Evolutionary conservation across 2,888 invertebrate genomes (phyloP), one percentile per base, ranked within the genome.

Genomic region (Cacoxenus indagator): DNA sequence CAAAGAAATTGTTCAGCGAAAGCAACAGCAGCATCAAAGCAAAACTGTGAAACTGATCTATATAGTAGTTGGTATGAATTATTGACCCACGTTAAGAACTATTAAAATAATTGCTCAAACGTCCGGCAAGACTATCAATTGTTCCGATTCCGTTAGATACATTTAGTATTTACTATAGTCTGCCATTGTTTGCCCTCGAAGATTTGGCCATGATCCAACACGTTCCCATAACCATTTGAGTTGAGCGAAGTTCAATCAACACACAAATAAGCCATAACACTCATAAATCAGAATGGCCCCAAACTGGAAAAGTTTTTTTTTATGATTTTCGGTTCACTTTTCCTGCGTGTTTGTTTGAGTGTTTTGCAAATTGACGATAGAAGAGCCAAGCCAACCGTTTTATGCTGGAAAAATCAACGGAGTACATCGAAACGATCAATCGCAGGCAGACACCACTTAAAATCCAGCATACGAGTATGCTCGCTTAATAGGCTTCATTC

Each of bases 191-290:
- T 43, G 43, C 43, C n/a, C n/a, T 43, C 43, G n/a, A 43, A 4
- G 46, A 46, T 46, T 4, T 64, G 26, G 64, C 46, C 46, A 46
- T 26, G 45, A n/a, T 54, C 9, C 51, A 65, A 54, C 65, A 65
- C 65, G 51, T 65, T 31, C 27, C 37, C 14, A 51, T 64, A 64
- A 64, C 46, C 64, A 65, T 54, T 51, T 65, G 24, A 17, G 48
- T 29, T 46, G 46, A 19, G 29, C 19, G 14, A 22, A 65, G 11
- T 65, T 54, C 24, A 29, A 64, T 51, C 51, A 51, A 29, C 22
- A 19, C 29, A 65, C 51, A 54, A 64, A 64, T 64, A 27, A 29
- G 48, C 17, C 11, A 64, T 51, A 48, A 64, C 51, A 64, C 19
- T 22, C 48, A 64, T 48, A 27, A 46, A 64, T 51, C 51, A 65